Evolutionary conservation across 92 coral and sea anemone genomes (phyloP).

Genomic region (Bergia sp.): DNA sequence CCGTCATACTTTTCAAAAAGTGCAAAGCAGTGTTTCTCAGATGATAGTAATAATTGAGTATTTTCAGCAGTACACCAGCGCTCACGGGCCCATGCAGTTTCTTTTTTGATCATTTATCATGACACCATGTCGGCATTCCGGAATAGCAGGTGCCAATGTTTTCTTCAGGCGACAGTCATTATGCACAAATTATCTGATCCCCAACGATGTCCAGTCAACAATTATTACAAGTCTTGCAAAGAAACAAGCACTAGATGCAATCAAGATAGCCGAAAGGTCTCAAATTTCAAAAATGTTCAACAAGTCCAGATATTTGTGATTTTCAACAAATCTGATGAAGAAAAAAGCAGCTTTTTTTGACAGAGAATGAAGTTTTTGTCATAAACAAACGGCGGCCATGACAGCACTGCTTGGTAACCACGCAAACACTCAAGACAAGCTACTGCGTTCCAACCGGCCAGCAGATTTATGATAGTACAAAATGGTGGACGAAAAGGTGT

Average conservation of each 20-base stretch:
- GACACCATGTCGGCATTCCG: neutral
- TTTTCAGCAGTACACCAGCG: neutral
- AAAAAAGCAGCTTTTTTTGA: neutral
- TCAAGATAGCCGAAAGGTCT: neutral
- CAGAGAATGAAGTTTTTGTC: neutral
- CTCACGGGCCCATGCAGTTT: neutral
- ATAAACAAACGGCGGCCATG: constrained; percentile 88
- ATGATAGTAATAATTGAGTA: neutral
- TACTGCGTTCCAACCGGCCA: constrained; percentile 14
- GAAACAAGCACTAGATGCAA: neutral
- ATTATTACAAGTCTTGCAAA: neutral
- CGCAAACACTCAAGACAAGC: neutral
- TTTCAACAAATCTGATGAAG: neutral
- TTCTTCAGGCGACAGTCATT: constrained; percentile 15
- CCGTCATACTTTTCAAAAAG: neutral
- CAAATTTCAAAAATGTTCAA: neutral
- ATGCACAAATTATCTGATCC: constrained; percentile 19
- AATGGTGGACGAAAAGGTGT: constrained; percentile 7
- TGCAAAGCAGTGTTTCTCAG: neutral
- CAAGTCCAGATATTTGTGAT: neutral
- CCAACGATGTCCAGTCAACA: neutral
- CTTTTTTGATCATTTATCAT: neutral
- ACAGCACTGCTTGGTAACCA: constrained; percentile 85
- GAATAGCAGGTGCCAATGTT: neutral
- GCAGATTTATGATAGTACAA: constrained; percentile 6